Percentiles rank a stretch among this genome's conserved stretches.
Conservation (phyloP, 1,140 invertebrate genomes). For the Lycorma delicatula region DNA sequence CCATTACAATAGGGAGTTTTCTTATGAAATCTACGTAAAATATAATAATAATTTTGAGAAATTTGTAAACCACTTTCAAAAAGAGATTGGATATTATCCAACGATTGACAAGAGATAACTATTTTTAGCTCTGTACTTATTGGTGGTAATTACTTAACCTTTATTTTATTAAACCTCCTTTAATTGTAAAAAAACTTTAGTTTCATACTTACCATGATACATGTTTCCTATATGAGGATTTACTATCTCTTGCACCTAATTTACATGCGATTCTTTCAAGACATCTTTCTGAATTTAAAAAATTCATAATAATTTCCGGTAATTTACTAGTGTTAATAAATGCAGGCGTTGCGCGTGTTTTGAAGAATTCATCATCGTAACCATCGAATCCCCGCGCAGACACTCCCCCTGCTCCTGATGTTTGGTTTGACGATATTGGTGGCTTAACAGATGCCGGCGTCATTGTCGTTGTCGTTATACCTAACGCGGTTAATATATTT, state of each 20-base stretch:
- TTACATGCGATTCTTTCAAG: constrained; percentile 24
- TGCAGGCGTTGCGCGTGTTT: neutral
- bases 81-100: too few relatives aligned
- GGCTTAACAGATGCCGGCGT: neutral
- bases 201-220: constrained; percentile 23
- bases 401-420: neutral
- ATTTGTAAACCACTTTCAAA: too few relatives aligned
- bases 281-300: constrained; percentile 21
- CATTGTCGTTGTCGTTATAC: constrained; percentile 9
- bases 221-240: constrained; percentile 19
- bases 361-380: neutral
- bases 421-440: neutral
- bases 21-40: too few relatives aligned
- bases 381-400: neutral
- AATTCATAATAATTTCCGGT: constrained; percentile 10
- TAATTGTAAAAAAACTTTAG: too few relatives aligned
- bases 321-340: neutral
- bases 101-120: too few relatives aligned
- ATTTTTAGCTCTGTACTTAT: too few relatives aligned
- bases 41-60: too few relatives aligned
- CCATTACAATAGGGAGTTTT: too few relatives aligned
- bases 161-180: too few relatives aligned
- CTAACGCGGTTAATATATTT: constrained; percentile 13
- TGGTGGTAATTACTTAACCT: too few relatives aligned
- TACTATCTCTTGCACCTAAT: constrained; percentile 16